These are phyloP conservation scores for Urophycis tenuis DNA, from an alignment of 2,797 vertebrate species.

Conservation along the genomic window DNA sequence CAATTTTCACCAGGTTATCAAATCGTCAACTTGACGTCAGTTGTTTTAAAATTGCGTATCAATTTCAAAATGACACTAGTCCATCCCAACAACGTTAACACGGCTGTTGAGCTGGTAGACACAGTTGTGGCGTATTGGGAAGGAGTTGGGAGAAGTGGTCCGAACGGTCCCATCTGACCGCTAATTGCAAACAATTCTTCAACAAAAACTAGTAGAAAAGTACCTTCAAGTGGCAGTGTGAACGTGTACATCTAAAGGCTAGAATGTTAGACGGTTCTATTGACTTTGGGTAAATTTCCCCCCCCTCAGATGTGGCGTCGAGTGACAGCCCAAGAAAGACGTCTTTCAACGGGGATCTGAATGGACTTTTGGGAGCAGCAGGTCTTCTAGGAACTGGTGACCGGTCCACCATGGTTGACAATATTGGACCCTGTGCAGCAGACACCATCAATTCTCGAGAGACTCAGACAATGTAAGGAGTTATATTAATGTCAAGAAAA, in stretches of 20 bases:
- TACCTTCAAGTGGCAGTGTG: background rate
- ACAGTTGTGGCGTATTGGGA: background rate
- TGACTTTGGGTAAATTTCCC: background rate
- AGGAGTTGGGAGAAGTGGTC: background rate
- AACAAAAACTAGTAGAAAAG: background rate
- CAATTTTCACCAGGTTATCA: background rate
- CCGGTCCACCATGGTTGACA: constrained; percentile 67
- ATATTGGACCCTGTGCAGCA: constrained; percentile 68
- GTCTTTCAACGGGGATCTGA: constrained; percentile 90
- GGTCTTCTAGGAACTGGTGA: constrained; percentile 76
- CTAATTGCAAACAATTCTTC: background rate
- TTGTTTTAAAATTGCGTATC: background rate
- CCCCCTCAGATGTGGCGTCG: constrained; percentile 62
- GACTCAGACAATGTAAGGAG: constrained; percentile 87
- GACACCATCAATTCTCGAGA: constrained; percentile 76
- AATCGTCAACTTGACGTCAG: background rate
- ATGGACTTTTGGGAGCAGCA: constrained; percentile 83
- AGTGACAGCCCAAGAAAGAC: constrained; percentile 75
- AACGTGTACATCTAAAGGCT: background rate
- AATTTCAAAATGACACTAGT: no score
- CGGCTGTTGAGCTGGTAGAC: no score
- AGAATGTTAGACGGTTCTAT: background rate
- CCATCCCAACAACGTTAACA: no score
- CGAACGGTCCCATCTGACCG: background rate
- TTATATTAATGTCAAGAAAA: background rate